A percentile compares a stretch with the other conserved stretches of the same genome.
Conservation (phyloP, 2,113 vertebrate genomes). For the cat (Felis catus) region DNA sequence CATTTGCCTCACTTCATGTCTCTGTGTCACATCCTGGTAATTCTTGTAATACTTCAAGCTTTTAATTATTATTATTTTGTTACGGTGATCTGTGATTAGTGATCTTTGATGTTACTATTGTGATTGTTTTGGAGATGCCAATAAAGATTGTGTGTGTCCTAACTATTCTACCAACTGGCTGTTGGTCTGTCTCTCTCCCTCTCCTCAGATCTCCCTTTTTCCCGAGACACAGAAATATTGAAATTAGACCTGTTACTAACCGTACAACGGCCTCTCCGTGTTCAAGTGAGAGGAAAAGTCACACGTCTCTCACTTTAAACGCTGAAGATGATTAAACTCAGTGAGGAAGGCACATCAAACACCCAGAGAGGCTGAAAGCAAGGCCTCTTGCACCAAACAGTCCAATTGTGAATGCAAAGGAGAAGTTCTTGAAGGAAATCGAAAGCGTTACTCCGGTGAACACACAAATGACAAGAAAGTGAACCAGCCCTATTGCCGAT, state of each 20-base stretch:
- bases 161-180: neutral
- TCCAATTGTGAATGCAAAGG: neutral
- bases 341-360: neutral
- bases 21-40: neutral
- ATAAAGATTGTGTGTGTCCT: neutral
- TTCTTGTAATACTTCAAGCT: neutral
- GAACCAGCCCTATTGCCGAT: neutral
- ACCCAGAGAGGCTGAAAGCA: neutral
- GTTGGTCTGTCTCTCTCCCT: neutral
- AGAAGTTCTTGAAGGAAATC: neutral
- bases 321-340: neutral
- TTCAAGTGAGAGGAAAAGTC: neutral
- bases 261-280: neutral
- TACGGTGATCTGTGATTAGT: neutral
- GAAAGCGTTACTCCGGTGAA: neutral
- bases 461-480: neutral
- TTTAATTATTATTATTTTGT: neutral
- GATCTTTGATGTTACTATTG: neutral
- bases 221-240: neutral
- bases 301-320: neutral
- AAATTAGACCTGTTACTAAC: neutral
- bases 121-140: neutral
- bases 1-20: neutral
- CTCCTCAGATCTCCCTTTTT: neutral
- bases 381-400: neutral